Percentiles rank a stretch among this genome's conserved stretches.
Conservation (phyloP, 2,888 invertebrate genomes). For the Cetonia aurata region DNA sequence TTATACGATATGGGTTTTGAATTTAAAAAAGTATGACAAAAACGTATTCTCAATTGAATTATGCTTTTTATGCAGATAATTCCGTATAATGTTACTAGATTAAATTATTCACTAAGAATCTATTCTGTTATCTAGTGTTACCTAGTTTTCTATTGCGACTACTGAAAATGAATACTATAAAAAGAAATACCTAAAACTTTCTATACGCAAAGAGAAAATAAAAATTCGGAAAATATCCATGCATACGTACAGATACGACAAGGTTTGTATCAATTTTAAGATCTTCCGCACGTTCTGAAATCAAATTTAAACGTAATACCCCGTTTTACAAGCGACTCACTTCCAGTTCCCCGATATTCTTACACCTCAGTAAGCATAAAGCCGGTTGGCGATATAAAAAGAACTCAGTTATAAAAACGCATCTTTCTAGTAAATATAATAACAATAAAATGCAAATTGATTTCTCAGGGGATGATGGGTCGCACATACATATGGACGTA, state of each 20-base stretch:
- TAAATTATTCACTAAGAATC: too few species aligned
- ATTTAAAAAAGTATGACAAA: too few species aligned
- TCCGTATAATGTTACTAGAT: too few species aligned
- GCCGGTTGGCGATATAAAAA: constrained; percentile 48
- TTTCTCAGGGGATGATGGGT: constrained; percentile 63
- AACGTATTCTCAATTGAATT: too few species aligned
- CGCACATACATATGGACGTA: constrained; percentile 11
- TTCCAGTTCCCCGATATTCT: constrained; percentile 14
- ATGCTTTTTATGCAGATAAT: too few species aligned
- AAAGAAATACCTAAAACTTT: neutral
- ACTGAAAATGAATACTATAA: neutral
- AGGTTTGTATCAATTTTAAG: constrained; percentile 1
- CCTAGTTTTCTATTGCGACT: neutral
- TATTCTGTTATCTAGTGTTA: too few species aligned
- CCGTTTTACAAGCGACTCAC: constrained; percentile 54
- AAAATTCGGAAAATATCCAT: neutral
- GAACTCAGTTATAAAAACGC: constrained; percentile 55
- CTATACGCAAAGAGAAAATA: neutral
- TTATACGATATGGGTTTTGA: too few species aligned
- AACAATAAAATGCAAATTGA: constrained; percentile 66
- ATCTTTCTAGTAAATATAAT: constrained; percentile 65
- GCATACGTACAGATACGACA: neutral
- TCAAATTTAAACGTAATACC: constrained; percentile 49
- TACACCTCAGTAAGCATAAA: constrained; percentile 37
- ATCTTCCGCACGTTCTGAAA: constrained; percentile 8